Conservation (phyloP, 1,140 invertebrate species). For the Drosophila guanche region DNA sequence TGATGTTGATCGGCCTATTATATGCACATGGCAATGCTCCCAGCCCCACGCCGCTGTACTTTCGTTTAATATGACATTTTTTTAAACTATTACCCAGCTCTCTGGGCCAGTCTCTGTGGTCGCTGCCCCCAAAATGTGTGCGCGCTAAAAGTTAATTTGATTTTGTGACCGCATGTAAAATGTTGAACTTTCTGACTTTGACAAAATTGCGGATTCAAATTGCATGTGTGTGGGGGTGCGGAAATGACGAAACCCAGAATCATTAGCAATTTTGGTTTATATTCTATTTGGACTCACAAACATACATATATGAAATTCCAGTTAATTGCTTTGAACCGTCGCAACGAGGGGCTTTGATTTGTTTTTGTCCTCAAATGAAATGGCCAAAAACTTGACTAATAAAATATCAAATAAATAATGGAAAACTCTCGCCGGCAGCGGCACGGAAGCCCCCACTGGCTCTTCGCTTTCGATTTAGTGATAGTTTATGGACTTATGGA, state of each 20-base stretch:
- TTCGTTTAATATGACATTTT: constrained; percentile 43
- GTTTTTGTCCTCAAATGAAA: neutral
- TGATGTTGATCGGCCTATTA: constrained; percentile 62
- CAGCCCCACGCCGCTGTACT: neutral
- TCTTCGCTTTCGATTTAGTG: constrained; percentile 7
- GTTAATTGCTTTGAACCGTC: constrained; percentile 15
- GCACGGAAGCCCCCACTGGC: neutral
- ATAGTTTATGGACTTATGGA: constrained; percentile 11
- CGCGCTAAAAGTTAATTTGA: constrained; percentile 70
- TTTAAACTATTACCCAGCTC: constrained; percentile 20
- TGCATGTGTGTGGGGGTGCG: neutral
- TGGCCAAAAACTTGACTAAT: neutral
- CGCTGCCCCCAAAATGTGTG: constrained; percentile 31
- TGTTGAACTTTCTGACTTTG: constrained; percentile 66
- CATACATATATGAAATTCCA: constrained; percentile 14
- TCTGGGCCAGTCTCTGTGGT: constrained; percentile 14
- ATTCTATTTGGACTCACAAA: constrained; percentile 14
- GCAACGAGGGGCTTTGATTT: neutral
- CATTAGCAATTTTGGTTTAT: constrained; percentile 42
- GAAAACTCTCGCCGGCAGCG: neutral
- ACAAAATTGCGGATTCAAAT: constrained; percentile 40
- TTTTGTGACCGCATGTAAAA: constrained; percentile 64
- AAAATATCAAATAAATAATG: constrained; percentile 4
- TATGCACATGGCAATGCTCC: constrained; percentile 3
- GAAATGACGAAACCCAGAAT: constrained; percentile 9